Percentiles rank a stretch among this genome's conserved stretches.
Conservation (phyloP, 2,888 invertebrate species). For the Pegoplata infirma region DNA sequence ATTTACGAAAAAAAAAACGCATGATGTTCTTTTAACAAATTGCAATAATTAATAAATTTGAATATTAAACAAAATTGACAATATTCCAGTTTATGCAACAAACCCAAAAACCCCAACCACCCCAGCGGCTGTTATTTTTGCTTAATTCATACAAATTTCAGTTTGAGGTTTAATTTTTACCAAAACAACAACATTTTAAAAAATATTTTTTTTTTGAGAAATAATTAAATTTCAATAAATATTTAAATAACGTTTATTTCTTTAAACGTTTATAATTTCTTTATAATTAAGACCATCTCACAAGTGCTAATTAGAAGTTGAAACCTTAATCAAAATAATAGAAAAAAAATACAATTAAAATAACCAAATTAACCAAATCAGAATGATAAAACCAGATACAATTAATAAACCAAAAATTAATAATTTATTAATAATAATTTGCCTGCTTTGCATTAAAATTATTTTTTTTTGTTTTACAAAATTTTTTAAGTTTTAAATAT, state of each 20-base stretch:
- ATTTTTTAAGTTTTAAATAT: background rate
- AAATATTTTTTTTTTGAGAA: conserved; percentile 3
- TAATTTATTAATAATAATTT: conserved; percentile 34
- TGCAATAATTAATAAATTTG: conserved; percentile 17
- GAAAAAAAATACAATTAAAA: conserved; percentile 52
- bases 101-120: background rate
- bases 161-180: conserved; percentile 32
- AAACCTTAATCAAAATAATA: conserved; percentile 7
- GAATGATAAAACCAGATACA: conserved; percentile 32
- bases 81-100: conserved; percentile 1
- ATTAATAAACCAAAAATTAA: too few species aligned
- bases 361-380: conserved; percentile 22
- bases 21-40: conserved; percentile 47
- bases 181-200: too few species aligned
- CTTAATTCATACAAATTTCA: conserved; percentile 37
- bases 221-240: conserved; percentile 25
- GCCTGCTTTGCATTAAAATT: conserved; percentile 56
- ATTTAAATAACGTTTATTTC: conserved; percentile 15
- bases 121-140: conserved; percentile 51
- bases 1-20: conserved; percentile 27
- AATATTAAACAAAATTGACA: conserved; percentile 17
- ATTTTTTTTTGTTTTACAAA: conserved; percentile 1
- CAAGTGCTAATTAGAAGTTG: conserved; percentile 78
- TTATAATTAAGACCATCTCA: conserved; percentile 78
- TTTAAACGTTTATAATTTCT: conserved; percentile 38